Evolutionary conservation across 2,888 invertebrate species (phyloP), one percentile per base, ranked within the genome.

Genomic region (Zaprionus lineosus): DNA sequence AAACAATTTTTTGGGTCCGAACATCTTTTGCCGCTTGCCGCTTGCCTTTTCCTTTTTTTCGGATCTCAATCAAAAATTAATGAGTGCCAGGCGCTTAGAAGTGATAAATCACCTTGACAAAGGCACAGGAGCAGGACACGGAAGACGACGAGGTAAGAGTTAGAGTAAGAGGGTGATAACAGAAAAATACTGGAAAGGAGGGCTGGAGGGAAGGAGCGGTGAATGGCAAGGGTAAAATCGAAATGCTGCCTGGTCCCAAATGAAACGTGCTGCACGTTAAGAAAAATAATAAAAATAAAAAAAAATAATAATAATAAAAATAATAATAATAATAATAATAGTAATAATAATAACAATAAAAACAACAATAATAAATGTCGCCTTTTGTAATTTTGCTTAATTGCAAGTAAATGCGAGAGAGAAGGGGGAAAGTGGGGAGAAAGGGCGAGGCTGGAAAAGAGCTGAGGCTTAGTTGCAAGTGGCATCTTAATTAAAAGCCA

Each of bases 1-100:
- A 21, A n/a, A 15, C 21, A 34, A 41, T 19, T 62, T 55, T 63
- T 71, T 69, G 46, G 52, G 37, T 58, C 55, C 47, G 71, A 64
- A 46, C 71, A 72, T 76, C 73, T 72, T 72, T 52, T 40, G 61
- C 72, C 67, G 72, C 24, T 72, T 71, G 71, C 76, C 72, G 72
- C 24, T 72, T 71, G 71, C 76, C 72, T 72, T 72, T n/a, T n/a
- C n/a, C n/a, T n/a, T n/a, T n/a, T n/a, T 76, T 73, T 57, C 79
- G 82, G 84, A n/a, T n/a, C 73, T 87, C 84, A 86, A 84, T 84
- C 84, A 87, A 86, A 84, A 87, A 87, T 84, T 87, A 84, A 84
- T 84, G 84, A 86, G 86, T 77, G 84, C 84, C 86, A 78, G 71
- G 76, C 86, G 85, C 84, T 86, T 82, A 84, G 82, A 84, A 76